phyloP scores from a whole-genome alignment of 2,888 invertebrate genomes.

The Tineola bisselliella region DNA sequence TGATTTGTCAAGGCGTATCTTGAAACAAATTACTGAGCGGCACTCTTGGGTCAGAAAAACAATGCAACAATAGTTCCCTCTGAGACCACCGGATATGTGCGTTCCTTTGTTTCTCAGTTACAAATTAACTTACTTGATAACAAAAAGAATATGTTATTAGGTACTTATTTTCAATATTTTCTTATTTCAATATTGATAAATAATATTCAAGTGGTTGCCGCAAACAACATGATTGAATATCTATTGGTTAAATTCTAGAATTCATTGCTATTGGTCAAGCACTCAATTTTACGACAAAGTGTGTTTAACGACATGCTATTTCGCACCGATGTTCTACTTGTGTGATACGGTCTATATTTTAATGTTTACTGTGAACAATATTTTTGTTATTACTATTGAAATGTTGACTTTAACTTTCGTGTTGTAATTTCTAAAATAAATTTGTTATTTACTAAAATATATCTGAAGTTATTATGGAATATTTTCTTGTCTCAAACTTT shows the following conservation, averaged over 20 bases:
- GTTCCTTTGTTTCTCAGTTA: conserved; percentile 29
- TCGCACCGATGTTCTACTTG: not conserved
- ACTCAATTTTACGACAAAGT: not conserved
- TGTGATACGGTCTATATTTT: not conserved
- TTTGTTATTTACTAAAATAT: too few relatives aligned
- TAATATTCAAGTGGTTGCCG: too few relatives aligned
- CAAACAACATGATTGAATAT: too few relatives aligned
- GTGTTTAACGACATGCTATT: not conserved
- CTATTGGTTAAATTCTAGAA: too few relatives aligned
- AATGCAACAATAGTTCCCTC: conserved; percentile 34
- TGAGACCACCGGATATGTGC: conserved; percentile 29
- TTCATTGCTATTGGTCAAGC: not conserved
- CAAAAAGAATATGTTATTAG: not conserved
- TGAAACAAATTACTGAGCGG: conserved; percentile 32
- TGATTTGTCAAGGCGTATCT: conserved; percentile 33
- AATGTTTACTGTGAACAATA: not conserved
- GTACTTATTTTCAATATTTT: too few relatives aligned
- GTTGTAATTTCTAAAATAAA: too few relatives aligned
- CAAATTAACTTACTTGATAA: conserved; percentile 19
- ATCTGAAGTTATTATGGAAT: too few relatives aligned
- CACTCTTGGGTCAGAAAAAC: conserved; percentile 21
- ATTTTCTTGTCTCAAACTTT: too few relatives aligned
- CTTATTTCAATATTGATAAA: too few relatives aligned
- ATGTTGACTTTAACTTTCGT: too few relatives aligned
- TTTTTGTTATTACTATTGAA: not conserved